Evolutionary conservation across 1,140 invertebrate species (phyloP).

Genomic region (Anastrepha ludens): DNA sequence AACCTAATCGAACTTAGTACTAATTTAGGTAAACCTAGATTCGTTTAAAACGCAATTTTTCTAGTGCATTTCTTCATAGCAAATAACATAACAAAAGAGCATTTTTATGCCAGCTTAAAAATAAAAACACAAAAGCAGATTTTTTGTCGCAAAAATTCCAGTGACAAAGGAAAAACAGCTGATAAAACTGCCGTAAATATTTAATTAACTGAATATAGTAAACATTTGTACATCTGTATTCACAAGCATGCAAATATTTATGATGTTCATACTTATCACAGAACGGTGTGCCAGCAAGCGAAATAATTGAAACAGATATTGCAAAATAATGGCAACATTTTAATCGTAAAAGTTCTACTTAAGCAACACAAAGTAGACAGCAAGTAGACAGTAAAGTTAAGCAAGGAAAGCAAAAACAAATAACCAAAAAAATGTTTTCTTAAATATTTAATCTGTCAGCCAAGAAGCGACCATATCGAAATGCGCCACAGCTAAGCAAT

Average conservation of each 20-base stretch:
- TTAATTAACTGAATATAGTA: background rate
- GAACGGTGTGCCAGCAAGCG: too few species aligned
- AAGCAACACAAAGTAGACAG: background rate
- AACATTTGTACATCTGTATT: background rate
- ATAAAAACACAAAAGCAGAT: background rate
- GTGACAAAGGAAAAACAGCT: background rate
- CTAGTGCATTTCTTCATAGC: too few species aligned
- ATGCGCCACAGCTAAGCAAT: background rate
- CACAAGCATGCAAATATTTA: background rate
- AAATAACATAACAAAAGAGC: too few species aligned
- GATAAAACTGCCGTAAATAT: background rate
- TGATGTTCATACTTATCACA: background rate
- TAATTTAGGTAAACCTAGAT: too few species aligned
- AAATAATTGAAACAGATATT: too few species aligned
- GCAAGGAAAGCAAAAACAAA: background rate
- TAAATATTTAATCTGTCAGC: background rate
- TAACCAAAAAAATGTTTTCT: background rate
- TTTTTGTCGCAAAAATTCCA: background rate
- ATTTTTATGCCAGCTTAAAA: too few species aligned
- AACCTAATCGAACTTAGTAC: too few species aligned
- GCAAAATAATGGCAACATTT: background rate
- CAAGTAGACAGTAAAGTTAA: background rate
- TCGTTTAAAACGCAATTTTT: too few species aligned
- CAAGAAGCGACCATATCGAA: background rate
- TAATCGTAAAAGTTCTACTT: background rate